Conservation (phyloP, 2,888 invertebrate species). For the Steromphala cineraria region DNA sequence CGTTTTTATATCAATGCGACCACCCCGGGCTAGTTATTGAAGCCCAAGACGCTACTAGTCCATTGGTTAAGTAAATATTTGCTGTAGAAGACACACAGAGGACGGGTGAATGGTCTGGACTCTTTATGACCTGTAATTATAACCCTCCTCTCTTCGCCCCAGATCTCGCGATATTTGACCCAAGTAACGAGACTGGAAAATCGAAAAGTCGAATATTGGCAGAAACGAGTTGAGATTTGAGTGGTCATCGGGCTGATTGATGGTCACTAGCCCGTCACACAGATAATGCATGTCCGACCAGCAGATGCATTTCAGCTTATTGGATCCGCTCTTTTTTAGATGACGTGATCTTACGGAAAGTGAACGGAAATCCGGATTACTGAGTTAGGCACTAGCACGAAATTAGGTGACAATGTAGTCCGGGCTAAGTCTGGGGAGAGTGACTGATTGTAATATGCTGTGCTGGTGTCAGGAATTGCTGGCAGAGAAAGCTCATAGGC, state of each 20-base stretch:
- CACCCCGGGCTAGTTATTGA: background rate
- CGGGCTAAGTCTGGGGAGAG: background rate
- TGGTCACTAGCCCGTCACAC: background rate
- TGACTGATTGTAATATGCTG: background rate
- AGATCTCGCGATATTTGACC: slow-evolving; percentile 19
- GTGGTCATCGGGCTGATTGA: slow-evolving; percentile 11
- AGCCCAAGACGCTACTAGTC: background rate
- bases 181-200: background rate
- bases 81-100: background rate
- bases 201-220: slow-evolving; percentile 19
- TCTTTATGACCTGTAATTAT: slow-evolving; percentile 7
- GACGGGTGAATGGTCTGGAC: background rate
- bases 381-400: background rate
- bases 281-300: background rate
- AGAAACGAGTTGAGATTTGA: background rate
- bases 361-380: background rate
- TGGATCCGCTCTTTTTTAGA: background rate
- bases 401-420: background rate
- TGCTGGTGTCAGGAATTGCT: background rate
- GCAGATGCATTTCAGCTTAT: slow-evolving; percentile 4
- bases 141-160: background rate
- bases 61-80: slow-evolving; percentile 14
- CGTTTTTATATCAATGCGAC: background rate
- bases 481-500: no score
- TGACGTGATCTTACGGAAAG: background rate